Base-by-base conservation (phyloP, 1,140 invertebrate species). In the Trichoplusia ni region DNA sequence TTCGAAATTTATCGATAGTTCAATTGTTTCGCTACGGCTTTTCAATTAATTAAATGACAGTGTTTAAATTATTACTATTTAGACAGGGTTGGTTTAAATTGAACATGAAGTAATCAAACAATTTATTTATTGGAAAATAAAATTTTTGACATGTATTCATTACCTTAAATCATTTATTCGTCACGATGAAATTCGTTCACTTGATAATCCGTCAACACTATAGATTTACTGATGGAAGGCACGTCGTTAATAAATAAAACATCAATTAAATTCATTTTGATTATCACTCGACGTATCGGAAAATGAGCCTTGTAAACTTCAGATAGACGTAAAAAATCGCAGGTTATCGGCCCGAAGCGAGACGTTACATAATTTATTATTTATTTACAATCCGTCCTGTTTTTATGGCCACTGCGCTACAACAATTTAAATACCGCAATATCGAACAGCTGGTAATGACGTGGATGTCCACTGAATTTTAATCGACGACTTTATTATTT, bases 401-500 rank as follows among this genome's bases (percentile, higher is more conserved):
- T 75, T 74, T 81, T 72, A 81, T 77, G 66, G 71, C 42, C 37
- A 19, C 42, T 54, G 16, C 54, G 38, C 38, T 58, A 58, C 38
- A 25, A 58, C 54, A 44, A 58, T 58, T 58, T 58, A 58, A 58
- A 58, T 42, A 58, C 38, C 38, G 54, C 54, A 58, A 44, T 42
- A 58, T 58, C 54, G 54, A 58, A 44, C 54, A 31, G 38, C 38
- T 58, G 38, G 38, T 58, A 58, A 58, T 58, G 38, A 58, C 38
- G 27, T 21, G 56, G 14, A 69, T 73, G 69, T 54, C 27, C 42
- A 60, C 54, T 67, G 74, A 84, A 82, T 81, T 81, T 79, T 74
- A 80, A 82, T 76, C 54, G 47, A 44, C 37, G 37, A 53, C 54
- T 68, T 44, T 44, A 58, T 58, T 38, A 58, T 63, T 63, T 53